Evolutionary conservation across 1,140 invertebrate species (phyloP), one percentile per base, ranked within the genome.

Genomic region (Dendrolimus punctatus): DNA sequence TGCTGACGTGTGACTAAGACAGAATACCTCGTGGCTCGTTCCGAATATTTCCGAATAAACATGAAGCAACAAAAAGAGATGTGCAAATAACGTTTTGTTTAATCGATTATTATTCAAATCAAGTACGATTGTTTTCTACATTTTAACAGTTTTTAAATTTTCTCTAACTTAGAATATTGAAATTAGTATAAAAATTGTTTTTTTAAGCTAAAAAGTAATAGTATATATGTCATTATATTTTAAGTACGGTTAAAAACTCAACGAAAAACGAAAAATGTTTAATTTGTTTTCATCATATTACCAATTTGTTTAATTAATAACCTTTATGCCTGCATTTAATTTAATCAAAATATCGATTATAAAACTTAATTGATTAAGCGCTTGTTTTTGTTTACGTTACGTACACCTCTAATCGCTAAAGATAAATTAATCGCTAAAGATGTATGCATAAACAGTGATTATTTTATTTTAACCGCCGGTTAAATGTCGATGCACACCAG

Each of bases 31-130:
- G 23, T 23, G 23, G 23, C 3, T 23, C 23, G 23, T 23, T 23
- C 23, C n/a, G n/a, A n/a, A n/a, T 7, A 42, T 42, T 42, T 1
- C 41, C 41, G 41, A 42, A 2, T 42, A 42, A 8, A 3, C 6
- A 42, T 42, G 41, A 42, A 42, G 41, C 2, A 42, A 42, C 41
- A 42, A 42, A 42, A 42, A 42, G 41, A 42, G n/a, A 42, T 42
- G n/a, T 42, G 41, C 41, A 42, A n/a, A 42, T 4, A 3, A 2
- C 41, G 41, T 4, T 2, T 7, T 42, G 6, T 42, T 42, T 2
- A 42, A 42, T 23, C 23, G 23, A 23, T 23, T 23, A 23, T 23
- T 23, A 23, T 23, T 23, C 23, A 23, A 23, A 23, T 42, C 41
- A 3, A 42, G n/a, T 42, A 42, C 4, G n/a, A 8, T 42, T 42